These are phyloP conservation scores for Metopia argyrocephala DNA, from an alignment of 2,888 invertebrate genomes.

Conservation along the genomic window DNA sequence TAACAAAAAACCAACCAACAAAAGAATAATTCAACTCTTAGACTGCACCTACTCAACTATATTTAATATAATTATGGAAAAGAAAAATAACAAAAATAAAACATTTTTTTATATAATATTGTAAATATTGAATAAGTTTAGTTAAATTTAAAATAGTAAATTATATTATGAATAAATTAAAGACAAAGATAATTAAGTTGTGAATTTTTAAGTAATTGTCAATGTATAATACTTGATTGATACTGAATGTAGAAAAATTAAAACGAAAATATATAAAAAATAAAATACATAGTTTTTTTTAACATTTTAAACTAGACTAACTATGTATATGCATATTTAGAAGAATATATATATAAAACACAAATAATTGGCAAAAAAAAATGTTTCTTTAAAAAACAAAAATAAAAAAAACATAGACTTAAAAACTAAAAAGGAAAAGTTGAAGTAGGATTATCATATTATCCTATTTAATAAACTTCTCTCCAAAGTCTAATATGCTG, in stretches of 20 bases:
- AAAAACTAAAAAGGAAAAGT: neutral
- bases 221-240: conserved; percentile 56
- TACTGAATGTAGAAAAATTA: conserved; percentile 34
- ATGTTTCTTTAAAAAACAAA: conserved; percentile 5
- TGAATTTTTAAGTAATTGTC: conserved; percentile 51
- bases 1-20: conserved; percentile 21
- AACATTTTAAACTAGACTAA: conserved; percentile 41
- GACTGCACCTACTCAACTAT: conserved; percentile 74
- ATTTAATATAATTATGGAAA: conserved; percentile 35
- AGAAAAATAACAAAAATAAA: conserved; percentile 5
- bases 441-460: too few relatives aligned
- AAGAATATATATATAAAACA: neutral
- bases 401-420: conserved; percentile 10
- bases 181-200: conserved; percentile 38
- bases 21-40: conserved; percentile 70
- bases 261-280: neutral
- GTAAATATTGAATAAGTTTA: conserved; percentile 55
- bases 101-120: conserved; percentile 47
- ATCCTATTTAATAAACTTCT: too few relatives aligned
- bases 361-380: neutral
- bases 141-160: conserved; percentile 35
- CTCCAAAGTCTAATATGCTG: conserved; percentile 1
- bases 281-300: conserved; percentile 33
- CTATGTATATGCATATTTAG: neutral
- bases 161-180: neutral